These are phyloP conservation scores for Neodiprion virginianus DNA, from an alignment of 1,140 invertebrate genomes.

Conservation along the genomic window DNA sequence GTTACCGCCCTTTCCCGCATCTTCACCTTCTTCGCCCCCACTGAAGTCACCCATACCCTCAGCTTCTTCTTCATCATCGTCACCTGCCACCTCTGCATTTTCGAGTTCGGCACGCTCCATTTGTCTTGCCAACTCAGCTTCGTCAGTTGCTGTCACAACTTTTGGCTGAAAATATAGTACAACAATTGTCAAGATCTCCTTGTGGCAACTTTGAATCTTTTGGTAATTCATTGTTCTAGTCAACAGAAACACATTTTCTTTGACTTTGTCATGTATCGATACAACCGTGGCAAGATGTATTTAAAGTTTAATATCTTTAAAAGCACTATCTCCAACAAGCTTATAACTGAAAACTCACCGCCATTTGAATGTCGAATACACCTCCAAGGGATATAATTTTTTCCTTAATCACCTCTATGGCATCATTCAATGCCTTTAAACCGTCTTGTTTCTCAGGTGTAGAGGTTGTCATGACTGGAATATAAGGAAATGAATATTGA, in stretches of 20 bases:
- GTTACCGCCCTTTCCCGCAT: conserved; percentile 35
- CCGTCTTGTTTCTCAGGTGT: conserved; percentile 96
- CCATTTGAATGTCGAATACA: conserved; percentile 94
- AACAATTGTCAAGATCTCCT: conserved; percentile 4
- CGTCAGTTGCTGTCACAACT: conserved; percentile 97
- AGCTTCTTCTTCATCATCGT: conserved; percentile 85
- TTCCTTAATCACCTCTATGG: conserved; percentile 86
- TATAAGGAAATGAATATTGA: conserved; percentile 29
- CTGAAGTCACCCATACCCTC: conserved; percentile 62
- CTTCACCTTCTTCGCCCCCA: conserved; percentile 54
- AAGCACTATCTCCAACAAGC: conserved; percentile 9
- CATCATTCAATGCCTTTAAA: conserved; percentile 85
- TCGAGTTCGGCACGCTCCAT: conserved; percentile 93
- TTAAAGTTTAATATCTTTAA: not conserved
- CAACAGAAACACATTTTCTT: not conserved
- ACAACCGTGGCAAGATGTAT: no score
- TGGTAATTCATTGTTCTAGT: not conserved
- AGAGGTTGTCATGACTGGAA: conserved; percentile 94
- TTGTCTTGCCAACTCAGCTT: conserved; percentile 91
- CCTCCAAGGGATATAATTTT: conserved; percentile 87
- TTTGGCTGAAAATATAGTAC: conserved; percentile 76
- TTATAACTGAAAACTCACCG: conserved; percentile 68
- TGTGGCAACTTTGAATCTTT: not conserved
- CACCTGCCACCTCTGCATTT: conserved; percentile 92
- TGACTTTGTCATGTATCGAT: not conserved